phyloP scores from a whole-genome alignment of 1,140 invertebrate species.

The Drosophila lini region DNA sequence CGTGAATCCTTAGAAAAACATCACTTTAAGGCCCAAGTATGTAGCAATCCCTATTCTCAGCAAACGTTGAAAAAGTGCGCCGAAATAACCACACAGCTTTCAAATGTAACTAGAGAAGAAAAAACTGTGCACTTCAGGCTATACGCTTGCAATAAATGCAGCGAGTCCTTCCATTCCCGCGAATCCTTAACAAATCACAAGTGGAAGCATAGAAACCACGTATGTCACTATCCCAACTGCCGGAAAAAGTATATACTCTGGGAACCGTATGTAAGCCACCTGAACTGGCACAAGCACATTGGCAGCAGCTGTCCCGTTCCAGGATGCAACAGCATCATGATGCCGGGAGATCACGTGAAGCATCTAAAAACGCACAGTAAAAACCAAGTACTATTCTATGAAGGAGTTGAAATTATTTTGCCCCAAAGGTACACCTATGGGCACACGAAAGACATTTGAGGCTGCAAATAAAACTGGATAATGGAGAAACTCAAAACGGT shows the following conservation, averaged over 20 bases:
- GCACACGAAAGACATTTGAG: not conserved
- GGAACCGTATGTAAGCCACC: not conserved
- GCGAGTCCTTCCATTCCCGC: not conserved
- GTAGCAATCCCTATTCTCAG: too few species aligned
- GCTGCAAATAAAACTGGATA: not conserved
- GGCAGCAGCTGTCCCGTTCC: not conserved
- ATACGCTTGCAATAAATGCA: not conserved
- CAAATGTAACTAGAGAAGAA: not conserved
- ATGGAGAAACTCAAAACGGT: too few species aligned
- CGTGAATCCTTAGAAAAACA: not conserved
- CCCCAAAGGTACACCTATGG: not conserved
- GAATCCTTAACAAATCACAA: not conserved
- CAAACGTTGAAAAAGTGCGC: not conserved
- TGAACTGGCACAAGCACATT: not conserved
- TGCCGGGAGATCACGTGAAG: not conserved
- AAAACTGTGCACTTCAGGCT: not conserved
- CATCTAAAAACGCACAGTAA: not conserved
- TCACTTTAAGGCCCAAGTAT: too few species aligned
- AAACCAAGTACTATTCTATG: not conserved
- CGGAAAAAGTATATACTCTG: not conserved
- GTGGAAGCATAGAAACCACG: not conserved
- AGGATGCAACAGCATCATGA: not conserved
- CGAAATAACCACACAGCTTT: not conserved
- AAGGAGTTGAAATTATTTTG: not conserved
- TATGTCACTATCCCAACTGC: constrained; percentile 1